phyloP scores from a whole-genome alignment of 2,113 vertebrate genomes.

The Orcinus orca region DNA sequence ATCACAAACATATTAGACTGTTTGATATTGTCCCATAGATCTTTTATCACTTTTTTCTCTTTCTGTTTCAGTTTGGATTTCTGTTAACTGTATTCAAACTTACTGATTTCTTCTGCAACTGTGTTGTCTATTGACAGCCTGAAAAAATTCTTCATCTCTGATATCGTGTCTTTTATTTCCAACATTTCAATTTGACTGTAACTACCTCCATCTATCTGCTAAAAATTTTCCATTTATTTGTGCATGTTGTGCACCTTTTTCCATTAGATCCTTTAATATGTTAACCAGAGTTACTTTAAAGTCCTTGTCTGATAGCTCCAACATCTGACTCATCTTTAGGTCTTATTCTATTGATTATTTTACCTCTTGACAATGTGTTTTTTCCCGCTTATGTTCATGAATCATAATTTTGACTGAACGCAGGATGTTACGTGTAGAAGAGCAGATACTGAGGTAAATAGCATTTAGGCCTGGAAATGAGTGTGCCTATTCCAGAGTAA shows the following conservation, averaged over 20 bases:
- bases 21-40: background rate
- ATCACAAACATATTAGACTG: background rate
- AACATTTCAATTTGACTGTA: background rate
- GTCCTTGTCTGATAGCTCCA: background rate
- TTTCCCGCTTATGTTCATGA: background rate
- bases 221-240: background rate
- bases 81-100: background rate
- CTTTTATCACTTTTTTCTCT: background rate
- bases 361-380: background rate
- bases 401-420: background rate
- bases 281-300: background rate
- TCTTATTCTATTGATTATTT: conserved; percentile 5
- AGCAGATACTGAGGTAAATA: background rate
- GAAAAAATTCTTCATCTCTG: background rate
- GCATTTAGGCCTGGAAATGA: background rate
- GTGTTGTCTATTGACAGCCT: background rate
- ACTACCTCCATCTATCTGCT: background rate
- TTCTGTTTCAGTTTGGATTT: conserved; percentile 19
- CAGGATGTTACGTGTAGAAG: background rate
- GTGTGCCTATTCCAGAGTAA: background rate
- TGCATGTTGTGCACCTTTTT: background rate
- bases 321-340: background rate
- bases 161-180: background rate
- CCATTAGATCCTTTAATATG: background rate
- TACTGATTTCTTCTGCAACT: background rate